Base-by-base conservation (phyloP, 1,140 invertebrate species). In the Nephotettix cincticeps region DNA sequence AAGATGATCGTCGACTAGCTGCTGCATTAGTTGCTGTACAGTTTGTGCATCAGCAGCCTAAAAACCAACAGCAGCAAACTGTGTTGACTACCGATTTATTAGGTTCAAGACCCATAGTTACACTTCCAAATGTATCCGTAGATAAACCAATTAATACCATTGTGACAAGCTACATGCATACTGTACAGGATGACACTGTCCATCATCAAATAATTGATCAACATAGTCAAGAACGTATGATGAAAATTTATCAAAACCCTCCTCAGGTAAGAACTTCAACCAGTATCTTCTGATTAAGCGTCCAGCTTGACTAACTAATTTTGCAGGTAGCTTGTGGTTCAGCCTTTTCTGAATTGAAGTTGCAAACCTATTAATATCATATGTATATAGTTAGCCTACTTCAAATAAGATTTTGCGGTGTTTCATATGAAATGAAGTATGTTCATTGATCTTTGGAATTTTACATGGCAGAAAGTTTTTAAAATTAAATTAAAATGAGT, bases 11-110 rank as follows among this genome's bases (percentile, higher is more conserved):
- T 65, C 80, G 81, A 74, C 75, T 85, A 56, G 83, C 83, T 54
- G 82, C 83, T 27, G 83, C 83, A 51, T 76, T 85, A 68, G 83
- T 84, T 56, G 84, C 84, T 11, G 83, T 85, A 1, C 84, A 85
- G 70, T 77, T 84, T n/a, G 83, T 80, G 65, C 82, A 84, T 63
- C 82, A 83, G 32, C 82, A 85, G 47, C 83, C 83, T 70, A 81
- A 83, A 23, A 81, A 84, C 69, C 83, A 83, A 23, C 67, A 69
- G 54, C 32, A 63, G 36, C 11, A 13, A 4, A 30, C 27, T 56
- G 2, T 69, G 1, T 21, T 28, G 58, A 69, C 47, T 54, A 51
- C n/a, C 13, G 68, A 69, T 54, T 54, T 69, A 17, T 28, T 69
- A 28, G 54, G 30, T 25, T 11, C 68, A 19, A 69, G 45, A 28